Evolutionary conservation across 2,888 invertebrate species (phyloP).

Genomic region (Synergus itoensis): DNA sequence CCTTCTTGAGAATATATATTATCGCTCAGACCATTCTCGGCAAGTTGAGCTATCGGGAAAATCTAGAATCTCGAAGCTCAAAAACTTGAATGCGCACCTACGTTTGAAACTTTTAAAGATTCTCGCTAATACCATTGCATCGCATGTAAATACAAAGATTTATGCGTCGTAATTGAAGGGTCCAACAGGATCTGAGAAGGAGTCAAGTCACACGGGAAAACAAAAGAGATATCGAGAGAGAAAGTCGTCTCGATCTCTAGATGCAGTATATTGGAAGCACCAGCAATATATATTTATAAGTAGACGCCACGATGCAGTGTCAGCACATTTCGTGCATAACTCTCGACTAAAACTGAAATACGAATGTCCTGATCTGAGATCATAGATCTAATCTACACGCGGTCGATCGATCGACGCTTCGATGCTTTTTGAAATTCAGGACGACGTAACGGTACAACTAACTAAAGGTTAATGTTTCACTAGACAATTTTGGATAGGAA

Average conservation of each 20-base stretch:
- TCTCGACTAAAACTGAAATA: conserved; percentile 48
- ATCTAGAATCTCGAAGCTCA: neutral
- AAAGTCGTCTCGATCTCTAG: conserved; percentile 12
- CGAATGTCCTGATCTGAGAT: conserved; percentile 1
- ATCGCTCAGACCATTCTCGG: neutral
- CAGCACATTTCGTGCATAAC: conserved; percentile 55
- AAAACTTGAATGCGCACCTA: conserved; percentile 16
- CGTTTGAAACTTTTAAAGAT: neutral
- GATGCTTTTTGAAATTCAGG: conserved; percentile 35
- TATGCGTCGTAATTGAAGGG: conserved; percentile 21
- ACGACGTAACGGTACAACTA: conserved; percentile 15
- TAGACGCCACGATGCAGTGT: conserved; percentile 39
- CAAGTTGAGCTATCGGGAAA: conserved; percentile 26
- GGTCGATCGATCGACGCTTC: conserved; percentile 24
- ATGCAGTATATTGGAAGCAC: neutral
- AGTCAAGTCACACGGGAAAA: conserved; percentile 30
- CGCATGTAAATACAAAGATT: conserved; percentile 23
- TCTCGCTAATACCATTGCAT: conserved; percentile 10
- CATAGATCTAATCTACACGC: conserved; percentile 4
- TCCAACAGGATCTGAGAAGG: conserved; percentile 3
- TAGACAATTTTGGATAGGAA: conserved; percentile 23
- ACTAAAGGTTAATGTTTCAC: conserved; percentile 30
- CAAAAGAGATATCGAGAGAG: conserved; percentile 40
- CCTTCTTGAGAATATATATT: neutral
- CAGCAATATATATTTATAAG: conserved; percentile 27